These are phyloP conservation scores for Napeogenes sylphis DNA, from an alignment of 2,888 invertebrate species.

Conservation along the genomic window DNA sequence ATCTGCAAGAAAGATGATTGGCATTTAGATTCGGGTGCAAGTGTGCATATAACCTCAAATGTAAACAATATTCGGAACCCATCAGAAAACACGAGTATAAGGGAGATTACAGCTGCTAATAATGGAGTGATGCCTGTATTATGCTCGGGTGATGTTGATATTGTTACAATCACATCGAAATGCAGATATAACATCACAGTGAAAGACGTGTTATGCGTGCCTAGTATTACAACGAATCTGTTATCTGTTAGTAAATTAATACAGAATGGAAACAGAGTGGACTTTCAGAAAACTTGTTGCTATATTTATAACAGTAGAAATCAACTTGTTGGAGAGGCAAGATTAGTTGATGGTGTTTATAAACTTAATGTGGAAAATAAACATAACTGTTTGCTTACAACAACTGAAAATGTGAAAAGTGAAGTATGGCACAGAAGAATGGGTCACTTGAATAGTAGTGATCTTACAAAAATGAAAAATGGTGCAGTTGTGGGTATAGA, in stretches of 20 bases:
- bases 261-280: conserved; percentile 31
- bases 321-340: conserved; percentile 21
- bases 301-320: conserved; percentile 11
- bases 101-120: no score
- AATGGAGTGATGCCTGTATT: no score
- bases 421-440: conserved; percentile 25
- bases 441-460: conserved; percentile 28
- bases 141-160: no score
- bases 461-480: conserved; percentile 29
- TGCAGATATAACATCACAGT: no score
- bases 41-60: no score
- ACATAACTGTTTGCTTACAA: conserved; percentile 2
- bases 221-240: neutral
- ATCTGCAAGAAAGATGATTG: no score
- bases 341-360: conserved; percentile 26
- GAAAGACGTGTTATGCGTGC: no score
- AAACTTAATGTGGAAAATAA: conserved; percentile 18
- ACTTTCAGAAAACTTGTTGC: conserved; percentile 14
- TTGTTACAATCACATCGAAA: no score
- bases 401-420: no score
- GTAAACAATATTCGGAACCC: no score
- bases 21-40: no score
- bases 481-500: conserved; percentile 27
- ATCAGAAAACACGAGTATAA: no score
- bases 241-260: conserved; percentile 33